These are phyloP conservation scores for Blennius ocellaris DNA, from an alignment of 2,113 vertebrate species.

Conservation along the genomic window DNA sequence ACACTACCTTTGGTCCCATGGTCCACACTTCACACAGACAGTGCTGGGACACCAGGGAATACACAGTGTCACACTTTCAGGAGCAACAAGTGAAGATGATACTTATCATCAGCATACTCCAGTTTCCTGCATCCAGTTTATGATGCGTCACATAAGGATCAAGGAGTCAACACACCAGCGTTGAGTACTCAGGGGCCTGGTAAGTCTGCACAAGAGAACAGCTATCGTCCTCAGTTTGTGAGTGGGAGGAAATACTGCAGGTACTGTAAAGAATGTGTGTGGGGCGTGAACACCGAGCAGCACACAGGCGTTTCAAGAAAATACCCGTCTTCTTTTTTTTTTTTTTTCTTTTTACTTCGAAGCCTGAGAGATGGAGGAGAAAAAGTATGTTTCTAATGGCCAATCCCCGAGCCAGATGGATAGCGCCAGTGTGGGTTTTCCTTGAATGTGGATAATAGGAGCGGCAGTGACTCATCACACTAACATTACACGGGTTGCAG, in stretches of 20 bases:
- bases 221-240: conserved; percentile 17
- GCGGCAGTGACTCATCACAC: not conserved
- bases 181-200: conserved; percentile 10
- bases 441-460: conserved; percentile 12
- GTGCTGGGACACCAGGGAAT: not conserved
- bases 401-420: conserved; percentile 15
- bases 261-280: conserved; percentile 21
- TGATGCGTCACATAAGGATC: conserved; percentile 3
- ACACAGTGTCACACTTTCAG: not conserved
- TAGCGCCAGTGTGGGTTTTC: conserved; percentile 11
- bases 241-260: conserved; percentile 33
- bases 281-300: conserved; percentile 24
- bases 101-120: not conserved
- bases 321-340: not conserved
- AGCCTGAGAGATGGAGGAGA: not conserved
- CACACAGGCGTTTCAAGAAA: conserved; percentile 25
- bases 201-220: conserved; percentile 19
- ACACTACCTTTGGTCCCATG: not conserved
- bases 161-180: conserved; percentile 12
- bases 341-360: not conserved
- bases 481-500: no score
- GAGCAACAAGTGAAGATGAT: not conserved
- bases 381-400: conserved; percentile 26
- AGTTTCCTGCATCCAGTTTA: conserved; percentile 11
- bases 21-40: not conserved